A percentile compares a stretch with the other conserved stretches of the same genome.
phyloP scores from a whole-genome alignment of 1,140 invertebrate species.

The Drosophila mojavensis region DNA sequence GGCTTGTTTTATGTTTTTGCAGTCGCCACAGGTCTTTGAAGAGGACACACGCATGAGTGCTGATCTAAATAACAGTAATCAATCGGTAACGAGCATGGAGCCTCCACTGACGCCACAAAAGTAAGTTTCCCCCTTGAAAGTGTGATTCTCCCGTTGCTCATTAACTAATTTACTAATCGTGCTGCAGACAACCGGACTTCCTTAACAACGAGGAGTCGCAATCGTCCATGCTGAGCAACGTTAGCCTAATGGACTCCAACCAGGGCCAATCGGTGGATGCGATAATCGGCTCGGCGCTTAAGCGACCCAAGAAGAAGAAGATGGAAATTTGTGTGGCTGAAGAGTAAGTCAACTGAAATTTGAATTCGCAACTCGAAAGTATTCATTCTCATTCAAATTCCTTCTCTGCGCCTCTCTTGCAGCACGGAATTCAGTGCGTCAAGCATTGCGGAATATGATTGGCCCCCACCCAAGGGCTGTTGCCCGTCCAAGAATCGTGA shows the following conservation, averaged over 20 bases:
- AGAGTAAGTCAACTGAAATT: conserved; percentile 78
- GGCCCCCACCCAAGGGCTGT: conserved; percentile 89
- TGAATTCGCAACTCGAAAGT: background rate
- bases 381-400: background rate
- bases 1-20: conserved; percentile 7
- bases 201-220: conserved; percentile 91
- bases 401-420: conserved; percentile 8
- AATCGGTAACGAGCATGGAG: conserved; percentile 84
- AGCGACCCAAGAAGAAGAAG: conserved; percentile 87
- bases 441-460: conserved; percentile 96
- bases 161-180: background rate
- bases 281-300: conserved; percentile 58
- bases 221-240: conserved; percentile 89
- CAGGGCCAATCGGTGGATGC: conserved; percentile 64
- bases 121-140: conserved; percentile 50
- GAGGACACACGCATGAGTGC: conserved; percentile 95
- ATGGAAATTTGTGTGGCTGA: conserved; percentile 90
- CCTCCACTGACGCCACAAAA: conserved; percentile 76
- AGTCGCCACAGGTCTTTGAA: conserved; percentile 88
- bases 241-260: conserved; percentile 75
- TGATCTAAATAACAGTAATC: conserved; percentile 85
- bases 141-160: too few relatives aligned
- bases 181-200: conserved; percentile 84
- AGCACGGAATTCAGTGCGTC: conserved; percentile 90
- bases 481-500: conserved; percentile 87